Evolutionary conservation across 37 sponge, comb jelly and placozoan genomes (phyloP), one percentile per base, ranked within the genome.

Genomic region (Mnemiopsis leidyi): DNA sequence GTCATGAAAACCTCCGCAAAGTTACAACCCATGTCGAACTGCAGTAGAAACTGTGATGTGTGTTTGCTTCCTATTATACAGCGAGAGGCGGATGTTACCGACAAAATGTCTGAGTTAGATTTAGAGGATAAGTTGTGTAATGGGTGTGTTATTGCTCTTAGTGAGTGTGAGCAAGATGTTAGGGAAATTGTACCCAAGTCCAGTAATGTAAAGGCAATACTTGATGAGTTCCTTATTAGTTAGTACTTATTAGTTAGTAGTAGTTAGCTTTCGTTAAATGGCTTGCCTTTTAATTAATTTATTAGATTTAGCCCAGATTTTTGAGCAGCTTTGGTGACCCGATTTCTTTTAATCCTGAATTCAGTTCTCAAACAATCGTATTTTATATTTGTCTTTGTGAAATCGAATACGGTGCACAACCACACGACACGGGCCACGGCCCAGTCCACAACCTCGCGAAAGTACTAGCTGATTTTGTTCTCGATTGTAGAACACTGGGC

Each of bases 1-100:
- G 90, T 85, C 23, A 38, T 85, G 61, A 38, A 40, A 26, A 85
- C 90, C 39, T 39, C 48, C 24, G 90, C 90, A 39, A 85, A 85
- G 90, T 40, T 85, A 39, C 38, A 85, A 25, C 2, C 79, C 18
- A 32, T 77, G 26, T 26, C 26, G 1, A 32, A 32, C 36, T 16
- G 35, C 18, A 0, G 32, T 13, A 5, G 18, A 3, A 26, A 77
- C 20, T 77, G 79, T 77, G 32, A 77, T 18, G 32, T 77, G 1
- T 77, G 79, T 32, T 77, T 32, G 36, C 18, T 77, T 5, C 79
- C 79, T 21, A 33, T 77, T 1, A 28, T 13, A 48, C 61, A 48
- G 13, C n/a, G n/a, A n/a, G 13, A 13, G 5, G 61, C 9, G 13
- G 61, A 48, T 48, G 61, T 48, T 48, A 13, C 13, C 13, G 9